phyloP scores from a whole-genome alignment of 2,888 invertebrate genomes.

The Pristionchus fissidentatus region DNA sequence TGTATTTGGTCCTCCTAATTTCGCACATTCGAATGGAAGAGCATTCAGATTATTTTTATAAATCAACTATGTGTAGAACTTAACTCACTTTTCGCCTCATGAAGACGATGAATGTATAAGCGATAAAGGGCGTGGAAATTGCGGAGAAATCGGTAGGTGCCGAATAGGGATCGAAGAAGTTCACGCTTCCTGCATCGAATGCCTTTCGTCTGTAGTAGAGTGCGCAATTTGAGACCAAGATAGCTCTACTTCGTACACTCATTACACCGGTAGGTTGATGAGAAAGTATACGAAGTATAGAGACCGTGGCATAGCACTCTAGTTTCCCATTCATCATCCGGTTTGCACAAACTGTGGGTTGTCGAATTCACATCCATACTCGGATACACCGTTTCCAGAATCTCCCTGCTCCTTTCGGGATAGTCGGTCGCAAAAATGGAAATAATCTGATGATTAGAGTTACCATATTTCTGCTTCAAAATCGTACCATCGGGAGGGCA shows the following conservation, averaged over 20 bases:
- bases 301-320: too few species aligned
- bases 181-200: background rate
- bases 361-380: background rate
- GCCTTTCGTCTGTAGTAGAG: too few species aligned
- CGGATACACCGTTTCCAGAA: background rate
- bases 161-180: background rate
- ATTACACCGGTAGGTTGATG: too few species aligned
- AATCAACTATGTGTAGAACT: too few species aligned
- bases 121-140: background rate
- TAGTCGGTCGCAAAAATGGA: background rate
- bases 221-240: too few species aligned
- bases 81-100: too few species aligned
- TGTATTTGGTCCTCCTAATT: too few species aligned
- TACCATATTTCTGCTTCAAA: background rate
- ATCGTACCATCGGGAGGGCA: background rate
- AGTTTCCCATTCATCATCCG: too few species aligned
- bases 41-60: too few species aligned
- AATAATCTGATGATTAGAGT: background rate
- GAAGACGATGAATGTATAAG: background rate
- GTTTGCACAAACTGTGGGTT: background rate
- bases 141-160: background rate
- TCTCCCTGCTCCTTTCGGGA: background rate
- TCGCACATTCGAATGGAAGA: background rate
- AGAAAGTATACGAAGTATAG: background rate
- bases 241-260: too few species aligned